A percentile compares a stretch with the other conserved stretches of the same genome.
These are phyloP conservation scores for Chrysotoxum bicinctum DNA, from an alignment of 2,888 invertebrate species.

Conservation along the genomic window DNA sequence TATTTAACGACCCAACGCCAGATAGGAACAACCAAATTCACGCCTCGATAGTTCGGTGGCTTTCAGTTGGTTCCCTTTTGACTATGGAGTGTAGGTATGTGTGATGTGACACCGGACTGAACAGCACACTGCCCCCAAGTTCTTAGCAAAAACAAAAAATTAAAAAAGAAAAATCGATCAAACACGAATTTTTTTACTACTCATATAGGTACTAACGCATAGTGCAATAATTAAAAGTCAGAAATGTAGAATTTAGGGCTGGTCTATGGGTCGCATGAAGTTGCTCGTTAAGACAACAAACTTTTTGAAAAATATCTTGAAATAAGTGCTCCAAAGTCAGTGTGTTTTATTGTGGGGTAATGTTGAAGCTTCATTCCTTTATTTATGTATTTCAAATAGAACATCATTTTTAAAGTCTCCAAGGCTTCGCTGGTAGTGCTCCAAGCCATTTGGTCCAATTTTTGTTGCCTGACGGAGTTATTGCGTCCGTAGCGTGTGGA, in stretches of 20 bases:
- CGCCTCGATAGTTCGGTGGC: conserved; percentile 62
- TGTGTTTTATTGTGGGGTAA: too few species aligned
- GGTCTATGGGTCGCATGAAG: not conserved
- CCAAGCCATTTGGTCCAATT: too few species aligned
- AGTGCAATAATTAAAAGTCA: conserved; percentile 27
- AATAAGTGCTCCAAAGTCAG: too few species aligned
- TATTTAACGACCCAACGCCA: conserved; percentile 71
- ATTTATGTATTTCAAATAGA: too few species aligned
- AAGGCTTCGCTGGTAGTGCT: too few species aligned
- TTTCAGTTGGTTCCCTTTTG: conserved; percentile 36
- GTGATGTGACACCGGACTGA: conserved; percentile 59
- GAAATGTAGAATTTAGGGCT: not conserved
- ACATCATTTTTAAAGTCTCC: too few species aligned
- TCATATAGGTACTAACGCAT: not conserved
- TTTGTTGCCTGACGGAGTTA: too few species aligned
- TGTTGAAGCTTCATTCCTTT: too few species aligned
- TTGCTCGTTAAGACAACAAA: not conserved
- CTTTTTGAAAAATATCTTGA: too few species aligned
- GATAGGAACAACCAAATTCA: conserved; percentile 67
- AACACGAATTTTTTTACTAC: not conserved
- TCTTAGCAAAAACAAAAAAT: not conserved
- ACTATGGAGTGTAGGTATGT: conserved; percentile 32
- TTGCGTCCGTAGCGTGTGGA: too few species aligned
- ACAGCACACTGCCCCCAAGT: conserved; percentile 5
- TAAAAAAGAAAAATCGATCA: not conserved